Percentiles rank a stretch among this genome's conserved stretches.
These are phyloP conservation scores for Lithophane ornitopus DNA, from an alignment of 2,888 invertebrate species.

Conservation along the genomic window DNA sequence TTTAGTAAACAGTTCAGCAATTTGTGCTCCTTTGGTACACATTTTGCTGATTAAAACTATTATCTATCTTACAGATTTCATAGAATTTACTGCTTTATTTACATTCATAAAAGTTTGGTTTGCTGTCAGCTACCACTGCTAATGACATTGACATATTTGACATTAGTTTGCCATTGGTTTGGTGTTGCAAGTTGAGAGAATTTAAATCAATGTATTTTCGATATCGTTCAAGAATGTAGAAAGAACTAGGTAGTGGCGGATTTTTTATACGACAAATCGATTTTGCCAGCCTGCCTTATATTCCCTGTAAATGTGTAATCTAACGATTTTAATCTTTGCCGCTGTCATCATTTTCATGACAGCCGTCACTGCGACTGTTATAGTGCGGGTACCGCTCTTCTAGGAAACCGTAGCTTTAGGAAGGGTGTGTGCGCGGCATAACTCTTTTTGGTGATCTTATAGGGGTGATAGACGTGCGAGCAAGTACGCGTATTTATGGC, in stretches of 20 bases:
- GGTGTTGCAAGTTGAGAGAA: constrained; percentile 20
- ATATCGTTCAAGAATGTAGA: neutral
- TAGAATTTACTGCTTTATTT: constrained; percentile 37
- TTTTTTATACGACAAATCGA: neutral
- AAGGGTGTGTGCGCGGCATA: too few species aligned
- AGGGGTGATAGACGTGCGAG: too few species aligned
- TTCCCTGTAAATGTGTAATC: neutral
- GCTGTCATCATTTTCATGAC: too few species aligned
- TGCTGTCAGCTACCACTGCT: constrained; percentile 8
- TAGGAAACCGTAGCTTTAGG: neutral
- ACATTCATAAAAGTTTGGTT: constrained; percentile 25
- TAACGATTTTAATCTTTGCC: too few species aligned
- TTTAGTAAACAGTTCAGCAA: constrained; percentile 85
- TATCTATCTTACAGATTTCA: constrained; percentile 9
- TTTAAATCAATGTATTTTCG: neutral
- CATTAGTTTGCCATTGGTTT: constrained; percentile 10
- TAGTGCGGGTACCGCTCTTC: too few species aligned
- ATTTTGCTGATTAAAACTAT: constrained; percentile 65
- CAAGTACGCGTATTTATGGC: too few species aligned
- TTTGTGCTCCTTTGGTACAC: constrained; percentile 79
- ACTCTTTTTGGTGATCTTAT: too few species aligned
- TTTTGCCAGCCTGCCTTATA: neutral
- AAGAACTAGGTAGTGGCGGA: neutral
- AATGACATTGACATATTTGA: neutral
- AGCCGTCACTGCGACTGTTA: too few species aligned